phyloP scores from a whole-genome alignment of 2,888 invertebrate genomes.

The Aphidoletes aphidimyza region DNA sequence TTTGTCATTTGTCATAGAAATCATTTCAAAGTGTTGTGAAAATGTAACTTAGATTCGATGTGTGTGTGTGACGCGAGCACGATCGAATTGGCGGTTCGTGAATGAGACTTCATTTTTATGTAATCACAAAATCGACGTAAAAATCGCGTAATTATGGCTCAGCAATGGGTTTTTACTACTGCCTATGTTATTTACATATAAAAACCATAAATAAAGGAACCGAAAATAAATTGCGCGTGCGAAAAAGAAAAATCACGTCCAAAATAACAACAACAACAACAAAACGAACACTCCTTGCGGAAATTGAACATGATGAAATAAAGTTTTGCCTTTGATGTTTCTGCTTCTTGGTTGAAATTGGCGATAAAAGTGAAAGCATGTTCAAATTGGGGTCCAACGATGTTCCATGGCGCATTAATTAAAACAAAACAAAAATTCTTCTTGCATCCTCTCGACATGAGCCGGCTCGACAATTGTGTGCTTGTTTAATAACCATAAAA shows the following conservation, averaged over 20 bases:
- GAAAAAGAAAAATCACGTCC: not conserved
- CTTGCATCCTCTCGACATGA: too few species aligned
- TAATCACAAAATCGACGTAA: not conserved
- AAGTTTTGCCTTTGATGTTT: too few species aligned
- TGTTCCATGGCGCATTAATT: too few species aligned
- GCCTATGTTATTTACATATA: conserved; percentile 9
- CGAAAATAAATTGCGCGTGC: conserved; percentile 20
- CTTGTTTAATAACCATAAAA: not conserved
- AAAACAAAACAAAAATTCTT: too few species aligned
- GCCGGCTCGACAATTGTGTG: too few species aligned
- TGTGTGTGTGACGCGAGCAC: too few species aligned
- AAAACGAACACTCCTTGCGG: not conserved
- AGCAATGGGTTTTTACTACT: not conserved
- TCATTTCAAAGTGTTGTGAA: too few species aligned
- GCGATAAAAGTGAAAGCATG: conserved; percentile 35
- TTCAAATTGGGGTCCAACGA: too few species aligned
- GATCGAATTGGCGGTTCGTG: not conserved
- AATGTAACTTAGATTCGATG: too few species aligned
- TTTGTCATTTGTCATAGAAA: too few species aligned
- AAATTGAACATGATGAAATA: not conserved
- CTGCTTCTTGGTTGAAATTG: too few species aligned
- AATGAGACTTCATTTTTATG: not conserved
- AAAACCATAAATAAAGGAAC: conserved; percentile 36
- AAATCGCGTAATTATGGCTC: conserved; percentile 19
- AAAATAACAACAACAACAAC: not conserved